Conservation (phyloP, 1,140 invertebrate genomes). For the Caenorhabditis latens region DNA sequence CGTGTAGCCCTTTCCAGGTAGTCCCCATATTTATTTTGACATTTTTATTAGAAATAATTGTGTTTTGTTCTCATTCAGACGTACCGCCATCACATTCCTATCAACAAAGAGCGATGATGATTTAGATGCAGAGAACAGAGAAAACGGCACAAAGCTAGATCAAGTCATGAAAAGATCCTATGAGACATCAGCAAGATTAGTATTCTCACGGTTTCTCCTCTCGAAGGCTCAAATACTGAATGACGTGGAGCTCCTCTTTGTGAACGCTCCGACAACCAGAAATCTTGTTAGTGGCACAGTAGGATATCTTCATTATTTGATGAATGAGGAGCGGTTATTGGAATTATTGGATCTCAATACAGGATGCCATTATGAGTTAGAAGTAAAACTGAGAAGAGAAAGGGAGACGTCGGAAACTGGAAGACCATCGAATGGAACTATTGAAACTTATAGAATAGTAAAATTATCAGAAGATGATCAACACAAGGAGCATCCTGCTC, state of each 20-base stretch:
- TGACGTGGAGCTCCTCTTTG: conserved; percentile 41
- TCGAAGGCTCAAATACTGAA: conserved; percentile 55
- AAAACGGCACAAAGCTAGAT: conserved; percentile 49
- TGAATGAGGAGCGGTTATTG: conserved; percentile 59
- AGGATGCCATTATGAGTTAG: conserved; percentile 60
- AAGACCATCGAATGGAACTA: not conserved
- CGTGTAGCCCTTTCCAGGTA: conserved; percentile 55
- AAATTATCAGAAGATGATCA: not conserved
- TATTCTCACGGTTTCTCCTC: conserved; percentile 38
- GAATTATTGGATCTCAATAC: conserved; percentile 51
- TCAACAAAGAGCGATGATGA: conserved; percentile 61
- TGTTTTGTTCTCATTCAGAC: conserved; percentile 14
- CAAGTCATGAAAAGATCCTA: conserved; percentile 55
- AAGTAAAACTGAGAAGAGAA: conserved; percentile 56
- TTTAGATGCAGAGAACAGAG: conserved; percentile 60
- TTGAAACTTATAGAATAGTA: conserved; percentile 38
- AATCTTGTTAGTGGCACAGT: conserved; percentile 57
- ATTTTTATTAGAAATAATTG: no score
- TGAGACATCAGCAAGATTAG: conserved; percentile 48
- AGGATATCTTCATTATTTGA: conserved; percentile 61
- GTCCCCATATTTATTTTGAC: no score
- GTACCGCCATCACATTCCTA: conserved; percentile 36
- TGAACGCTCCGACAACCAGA: conserved; percentile 38
- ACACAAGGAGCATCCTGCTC: conserved; percentile 6
- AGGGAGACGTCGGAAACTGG: not conserved